Conservation (phyloP, 2,797 vertebrate genomes). For the Diglossa cyanea region DNA sequence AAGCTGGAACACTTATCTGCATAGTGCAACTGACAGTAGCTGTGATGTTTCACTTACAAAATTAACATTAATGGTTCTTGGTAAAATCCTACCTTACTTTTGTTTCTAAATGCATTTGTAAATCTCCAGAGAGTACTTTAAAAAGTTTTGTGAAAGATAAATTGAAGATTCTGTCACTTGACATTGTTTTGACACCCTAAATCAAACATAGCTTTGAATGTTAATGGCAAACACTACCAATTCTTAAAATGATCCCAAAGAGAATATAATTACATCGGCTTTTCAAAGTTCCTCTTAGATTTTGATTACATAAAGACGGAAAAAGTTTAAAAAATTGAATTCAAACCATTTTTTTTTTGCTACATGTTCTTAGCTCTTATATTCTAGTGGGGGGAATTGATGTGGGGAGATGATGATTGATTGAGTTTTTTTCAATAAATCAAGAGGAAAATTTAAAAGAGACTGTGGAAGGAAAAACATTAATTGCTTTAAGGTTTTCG, state of each 20-base stretch:
- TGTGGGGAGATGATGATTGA: neutral
- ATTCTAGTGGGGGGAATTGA: neutral
- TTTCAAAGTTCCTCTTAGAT: neutral
- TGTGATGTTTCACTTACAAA: neutral
- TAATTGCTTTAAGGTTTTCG: neutral
- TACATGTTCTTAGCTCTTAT: rapidly evolving
- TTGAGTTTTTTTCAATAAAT: rapidly evolving
- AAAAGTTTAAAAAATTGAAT: neutral
- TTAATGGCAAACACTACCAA: neutral
- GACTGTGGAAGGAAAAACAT: neutral
- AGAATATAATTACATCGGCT: neutral
- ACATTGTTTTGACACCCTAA: neutral
- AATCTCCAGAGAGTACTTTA: neutral
- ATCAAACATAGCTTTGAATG: neutral
- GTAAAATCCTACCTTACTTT: neutral
- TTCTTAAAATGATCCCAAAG: neutral
- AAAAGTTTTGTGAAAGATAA: neutral
- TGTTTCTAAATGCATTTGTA: neutral
- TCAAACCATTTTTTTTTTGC: neutral
- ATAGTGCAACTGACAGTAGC: neutral
- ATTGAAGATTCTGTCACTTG: neutral
- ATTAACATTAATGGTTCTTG: neutral
- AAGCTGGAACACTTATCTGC: neutral
- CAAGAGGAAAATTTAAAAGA: neutral
- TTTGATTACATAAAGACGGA: neutral